Base-by-base conservation (phyloP, 2,888 invertebrate genomes). In the Harmothoe impar region DNA sequence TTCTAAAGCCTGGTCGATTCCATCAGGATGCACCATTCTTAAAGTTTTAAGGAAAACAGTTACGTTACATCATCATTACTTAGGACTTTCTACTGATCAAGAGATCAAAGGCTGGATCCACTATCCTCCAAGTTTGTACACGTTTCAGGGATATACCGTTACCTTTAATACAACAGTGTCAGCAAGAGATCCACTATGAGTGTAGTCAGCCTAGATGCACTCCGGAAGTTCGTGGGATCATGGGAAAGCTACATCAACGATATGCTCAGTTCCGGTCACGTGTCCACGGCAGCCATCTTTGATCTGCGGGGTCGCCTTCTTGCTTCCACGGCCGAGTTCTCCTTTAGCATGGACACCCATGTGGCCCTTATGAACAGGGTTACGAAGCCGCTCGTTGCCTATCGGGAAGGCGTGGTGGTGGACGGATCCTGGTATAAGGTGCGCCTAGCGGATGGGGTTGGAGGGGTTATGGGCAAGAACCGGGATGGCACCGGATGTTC, bases 241-340 rank as follows among this genome's bases (percentile, higher is more conserved):
- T 86, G 86, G 86, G 56, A 86, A 5, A 86, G 54, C 52, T 86
- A 86, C 56, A 33, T 86, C 25, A 54, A 17, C 10, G 54, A 86
- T 10, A 25, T 86, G 56, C 3, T 86, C 17, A 25, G 25, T 54
- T 86, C 86, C 25, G 86, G 86, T 52, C 54, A 86, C 29, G 86
- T 86, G 0, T 17, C 17, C 0, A 25, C 12, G 7, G 86, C 86
- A 10, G 86, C 86, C 54, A 54, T 86, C 54, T 86, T 54, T 56
- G 56, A 86, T 25, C 56, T 86, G 20, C 5, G 31, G 20, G 86
- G 86, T 15, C 54, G 29, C 15, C 15, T 31, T 23, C 86, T 86
- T 29, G 52, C 54, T 29, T n/a, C 54, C 54, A 86, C 54, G 23
- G 52, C 51, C 0, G 43, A n/a, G 10, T 54, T 86, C 23, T 86